These are phyloP conservation scores for Nomada hirtipes DNA, from an alignment of 2,888 invertebrate species.

Conservation along the genomic window DNA sequence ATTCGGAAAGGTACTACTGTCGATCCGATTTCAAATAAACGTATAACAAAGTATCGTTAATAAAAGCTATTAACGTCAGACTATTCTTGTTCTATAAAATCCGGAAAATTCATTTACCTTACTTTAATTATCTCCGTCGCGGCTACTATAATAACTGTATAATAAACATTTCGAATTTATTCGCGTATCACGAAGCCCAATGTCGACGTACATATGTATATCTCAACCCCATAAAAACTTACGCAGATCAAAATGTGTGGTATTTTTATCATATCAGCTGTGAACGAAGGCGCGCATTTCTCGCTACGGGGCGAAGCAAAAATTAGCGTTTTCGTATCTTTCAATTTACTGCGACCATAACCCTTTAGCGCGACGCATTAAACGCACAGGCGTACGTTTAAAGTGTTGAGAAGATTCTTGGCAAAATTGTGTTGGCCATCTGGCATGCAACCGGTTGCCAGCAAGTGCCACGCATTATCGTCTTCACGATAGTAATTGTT, in stretches of 20 bases:
- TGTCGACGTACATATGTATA: background rate
- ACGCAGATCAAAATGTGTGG: background rate
- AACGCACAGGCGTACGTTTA: constrained; percentile 26
- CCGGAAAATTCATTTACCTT: background rate
- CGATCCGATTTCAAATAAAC: too few species aligned
- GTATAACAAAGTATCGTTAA: too few species aligned
- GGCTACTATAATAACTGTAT: too few species aligned
- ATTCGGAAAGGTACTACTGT: too few species aligned
- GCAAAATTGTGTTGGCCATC: constrained; percentile 55
- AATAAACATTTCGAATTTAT: background rate
- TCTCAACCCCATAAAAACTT: background rate
- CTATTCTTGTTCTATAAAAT: too few species aligned
- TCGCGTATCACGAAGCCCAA: background rate
- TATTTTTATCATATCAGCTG: background rate
- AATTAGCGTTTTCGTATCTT: constrained; percentile 19
- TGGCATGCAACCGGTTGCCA: constrained; percentile 59
- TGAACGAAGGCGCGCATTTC: background rate
- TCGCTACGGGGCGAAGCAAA: background rate
- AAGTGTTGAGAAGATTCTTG: constrained; percentile 40
- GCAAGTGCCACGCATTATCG: constrained; percentile 57
- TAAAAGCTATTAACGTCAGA: too few species aligned
- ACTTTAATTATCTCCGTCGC: background rate
- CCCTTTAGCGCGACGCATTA: constrained; percentile 14
- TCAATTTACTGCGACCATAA: constrained; percentile 27
- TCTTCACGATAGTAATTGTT: constrained; percentile 62